Evolutionary conservation across 2,113 vertebrate genomes (phyloP).

Genomic region (Tupaia tana): DNA sequence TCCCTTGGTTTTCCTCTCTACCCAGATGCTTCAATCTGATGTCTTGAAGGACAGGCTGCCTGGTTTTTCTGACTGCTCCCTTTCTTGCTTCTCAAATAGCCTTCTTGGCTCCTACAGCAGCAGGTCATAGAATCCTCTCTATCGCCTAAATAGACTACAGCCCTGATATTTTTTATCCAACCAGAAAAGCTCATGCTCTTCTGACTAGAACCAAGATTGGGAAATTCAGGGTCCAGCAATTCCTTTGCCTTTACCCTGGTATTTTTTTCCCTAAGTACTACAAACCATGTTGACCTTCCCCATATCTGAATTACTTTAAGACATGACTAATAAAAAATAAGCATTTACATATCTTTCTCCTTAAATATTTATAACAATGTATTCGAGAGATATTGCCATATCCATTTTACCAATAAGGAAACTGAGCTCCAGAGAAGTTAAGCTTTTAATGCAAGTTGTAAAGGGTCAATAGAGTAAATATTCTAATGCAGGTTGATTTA

Average conservation of each 20-base stretch:
- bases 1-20: background rate
- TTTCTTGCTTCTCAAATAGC: background rate
- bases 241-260: background rate
- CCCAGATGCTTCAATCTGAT: background rate
- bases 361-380: background rate
- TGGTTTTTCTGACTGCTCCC: background rate
- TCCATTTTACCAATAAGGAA: conserved; percentile 20
- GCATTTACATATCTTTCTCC: background rate
- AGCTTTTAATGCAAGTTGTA: background rate
- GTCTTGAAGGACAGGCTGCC: background rate
- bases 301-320: conserved; percentile 7
- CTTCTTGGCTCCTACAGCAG: background rate
- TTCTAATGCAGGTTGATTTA: background rate
- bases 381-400: background rate
- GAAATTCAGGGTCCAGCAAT: background rate
- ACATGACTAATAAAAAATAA: background rate
- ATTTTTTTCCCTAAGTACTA: background rate
- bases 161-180: no score
- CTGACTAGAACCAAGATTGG: background rate
- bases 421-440: background rate
- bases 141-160: background rate
- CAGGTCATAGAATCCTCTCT: background rate
- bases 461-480: conserved; percentile 3
- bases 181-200: background rate
- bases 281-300: background rate